These are phyloP conservation scores for Drosophila takahashii DNA, from an alignment of 1,140 invertebrate species.

Conservation along the genomic window DNA sequence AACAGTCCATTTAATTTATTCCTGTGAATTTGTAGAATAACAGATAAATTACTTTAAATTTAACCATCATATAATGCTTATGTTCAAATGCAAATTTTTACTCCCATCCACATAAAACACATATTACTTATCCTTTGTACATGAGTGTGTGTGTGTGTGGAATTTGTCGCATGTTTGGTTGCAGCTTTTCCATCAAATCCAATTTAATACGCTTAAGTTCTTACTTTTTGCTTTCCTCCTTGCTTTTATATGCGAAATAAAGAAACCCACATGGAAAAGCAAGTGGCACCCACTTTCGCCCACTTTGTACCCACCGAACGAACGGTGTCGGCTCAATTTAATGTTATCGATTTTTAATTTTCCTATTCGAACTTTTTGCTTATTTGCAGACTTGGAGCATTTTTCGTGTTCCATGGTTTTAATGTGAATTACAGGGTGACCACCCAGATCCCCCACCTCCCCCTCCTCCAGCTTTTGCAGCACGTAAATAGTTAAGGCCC, in stretches of 20 bases:
- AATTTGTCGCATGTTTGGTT: slow-evolving; percentile 73
- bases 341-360: slow-evolving; percentile 82
- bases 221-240: slow-evolving; percentile 69
- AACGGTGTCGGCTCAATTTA: slow-evolving; percentile 56
- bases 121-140: slow-evolving; percentile 38
- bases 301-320: slow-evolving; percentile 17
- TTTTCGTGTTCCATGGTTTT: slow-evolving; percentile 61
- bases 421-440: slow-evolving; percentile 60
- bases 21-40: not conserved
- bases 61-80: slow-evolving; percentile 21
- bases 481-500: slow-evolving; percentile 61
- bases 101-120: not conserved
- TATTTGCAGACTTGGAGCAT: slow-evolving; percentile 62
- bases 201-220: slow-evolving; percentile 83
- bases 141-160: slow-evolving; percentile 31
- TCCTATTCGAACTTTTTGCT: slow-evolving; percentile 63
- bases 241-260: slow-evolving; percentile 38
- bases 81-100: slow-evolving; percentile 51
- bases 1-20: not conserved
- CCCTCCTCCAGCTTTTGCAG: not conserved
- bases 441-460: not conserved
- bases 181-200: slow-evolving; percentile 78
- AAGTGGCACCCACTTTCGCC: slow-evolving; percentile 11
- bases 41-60: slow-evolving; percentile 21
- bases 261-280: slow-evolving; percentile 12